Percentiles rank a stretch among this genome's conserved stretches.
Evolutionary conservation across 2,113 vertebrate genomes (phyloP).

Genomic region (Actinemys pallida): DNA sequence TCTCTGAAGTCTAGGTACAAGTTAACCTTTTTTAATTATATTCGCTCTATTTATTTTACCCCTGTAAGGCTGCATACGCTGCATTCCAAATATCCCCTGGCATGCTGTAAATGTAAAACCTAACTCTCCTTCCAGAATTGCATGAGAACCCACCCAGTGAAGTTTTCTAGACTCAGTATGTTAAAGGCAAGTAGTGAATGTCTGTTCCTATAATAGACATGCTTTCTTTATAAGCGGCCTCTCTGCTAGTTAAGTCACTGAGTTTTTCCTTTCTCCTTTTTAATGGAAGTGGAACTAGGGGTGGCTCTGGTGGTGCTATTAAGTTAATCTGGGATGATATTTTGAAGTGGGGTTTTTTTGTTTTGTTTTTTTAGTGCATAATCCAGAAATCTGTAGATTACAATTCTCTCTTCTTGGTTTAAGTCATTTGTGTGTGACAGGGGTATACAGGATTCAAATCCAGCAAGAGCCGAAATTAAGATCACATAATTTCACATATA

Average conservation of each 20-base stretch:
- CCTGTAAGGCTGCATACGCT: conserved; percentile 8
- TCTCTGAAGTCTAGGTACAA: neutral
- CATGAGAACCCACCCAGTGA: neutral
- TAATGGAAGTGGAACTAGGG: neutral
- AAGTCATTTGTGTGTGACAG: neutral
- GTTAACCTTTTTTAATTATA: neutral
- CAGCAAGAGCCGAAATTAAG: neutral
- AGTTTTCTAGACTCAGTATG: conserved; percentile 35
- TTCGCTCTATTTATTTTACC: conserved; percentile 30
- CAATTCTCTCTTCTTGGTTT: neutral
- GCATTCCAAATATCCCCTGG: conserved; percentile 16
- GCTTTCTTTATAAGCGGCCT: conserved; percentile 24
- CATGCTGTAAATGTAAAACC: conserved; percentile 43
- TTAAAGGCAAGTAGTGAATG: conserved; percentile 42
- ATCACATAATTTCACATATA: neutral
- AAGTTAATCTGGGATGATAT: conserved; percentile 17
- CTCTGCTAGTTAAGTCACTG: neutral
- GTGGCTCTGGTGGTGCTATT: neutral
- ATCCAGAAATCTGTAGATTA: neutral
- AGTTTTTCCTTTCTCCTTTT: conserved; percentile 18
- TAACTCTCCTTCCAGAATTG: conserved; percentile 14
- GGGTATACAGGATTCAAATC: neutral
- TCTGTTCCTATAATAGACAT: conserved; percentile 39
- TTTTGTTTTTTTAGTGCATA: neutral
- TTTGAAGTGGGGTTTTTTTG: neutral